Evolutionary conservation across 2,888 invertebrate species (phyloP).

Genomic region (Seladonia tumulorum): DNA sequence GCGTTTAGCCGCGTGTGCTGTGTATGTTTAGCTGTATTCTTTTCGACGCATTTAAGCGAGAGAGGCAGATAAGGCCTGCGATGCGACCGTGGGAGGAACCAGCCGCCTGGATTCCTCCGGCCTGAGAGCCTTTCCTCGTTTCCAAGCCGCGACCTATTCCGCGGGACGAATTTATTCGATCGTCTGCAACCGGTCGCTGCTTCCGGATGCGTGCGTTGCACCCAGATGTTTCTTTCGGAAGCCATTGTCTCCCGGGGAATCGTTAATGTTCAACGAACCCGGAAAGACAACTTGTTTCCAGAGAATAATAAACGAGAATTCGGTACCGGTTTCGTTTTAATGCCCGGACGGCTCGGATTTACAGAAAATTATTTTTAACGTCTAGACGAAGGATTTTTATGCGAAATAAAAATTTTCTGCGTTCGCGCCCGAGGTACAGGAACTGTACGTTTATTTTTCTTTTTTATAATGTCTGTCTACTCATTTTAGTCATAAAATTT

Average conservation of each 20-base stretch:
- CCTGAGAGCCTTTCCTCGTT: slow-evolving; percentile 71
- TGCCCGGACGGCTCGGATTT: too few species aligned
- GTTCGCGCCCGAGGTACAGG: too few species aligned
- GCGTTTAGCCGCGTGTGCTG: slow-evolving; percentile 14
- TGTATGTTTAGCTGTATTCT: slow-evolving; percentile 38
- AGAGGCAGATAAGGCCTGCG: slow-evolving; percentile 61
- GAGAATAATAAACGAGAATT: not conserved
- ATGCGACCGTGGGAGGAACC: slow-evolving; percentile 69
- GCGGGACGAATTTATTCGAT: slow-evolving; percentile 62
- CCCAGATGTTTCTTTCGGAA: not conserved
- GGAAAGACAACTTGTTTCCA: not conserved
- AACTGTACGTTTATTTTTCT: too few species aligned
- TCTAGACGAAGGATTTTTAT: too few species aligned
- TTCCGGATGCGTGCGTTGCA: slow-evolving; percentile 26
- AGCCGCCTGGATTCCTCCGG: slow-evolving; percentile 54
- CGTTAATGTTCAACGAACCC: not conserved
- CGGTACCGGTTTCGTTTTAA: too few species aligned
- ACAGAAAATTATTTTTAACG: too few species aligned
- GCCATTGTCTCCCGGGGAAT: not conserved
- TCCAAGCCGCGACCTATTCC: slow-evolving; percentile 57
- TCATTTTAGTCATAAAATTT: too few species aligned
- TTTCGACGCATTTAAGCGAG: slow-evolving; percentile 52
- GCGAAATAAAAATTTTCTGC: too few species aligned
- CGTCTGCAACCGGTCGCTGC: slow-evolving; percentile 13
- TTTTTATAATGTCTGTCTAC: too few species aligned